Percentiles rank a stretch among this genome's conserved stretches.
Conservation (phyloP, 2,888 invertebrate species). For the Apotomis turbidana region DNA sequence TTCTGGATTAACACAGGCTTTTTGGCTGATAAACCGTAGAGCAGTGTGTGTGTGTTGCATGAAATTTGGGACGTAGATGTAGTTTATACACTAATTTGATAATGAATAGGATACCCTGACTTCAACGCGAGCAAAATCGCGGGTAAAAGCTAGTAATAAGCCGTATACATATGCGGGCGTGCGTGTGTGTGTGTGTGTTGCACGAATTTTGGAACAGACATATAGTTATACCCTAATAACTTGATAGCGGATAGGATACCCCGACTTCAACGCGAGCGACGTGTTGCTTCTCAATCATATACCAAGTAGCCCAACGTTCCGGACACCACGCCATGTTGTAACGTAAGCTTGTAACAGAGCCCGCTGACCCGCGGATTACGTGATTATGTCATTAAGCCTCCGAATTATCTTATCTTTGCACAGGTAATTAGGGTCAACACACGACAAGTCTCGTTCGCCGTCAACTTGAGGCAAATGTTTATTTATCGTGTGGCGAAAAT, state of each 20-base stretch:
- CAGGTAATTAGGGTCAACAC: slow-evolving; percentile 39
- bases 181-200: too few relatives aligned
- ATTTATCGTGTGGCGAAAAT: not conserved
- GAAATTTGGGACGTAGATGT: too few relatives aligned
- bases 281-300: not conserved
- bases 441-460: slow-evolving; percentile 32
- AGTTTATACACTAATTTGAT: too few relatives aligned
- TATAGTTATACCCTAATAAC: too few relatives aligned
- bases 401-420: slow-evolving; percentile 52
- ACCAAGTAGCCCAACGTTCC: slow-evolving; percentile 46
- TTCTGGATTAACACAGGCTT: too few relatives aligned
- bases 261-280: not conserved
- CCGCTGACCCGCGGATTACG: slow-evolving; percentile 51
- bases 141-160: too few relatives aligned
- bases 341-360: slow-evolving; percentile 25
- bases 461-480: slow-evolving; percentile 5
- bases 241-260: too few relatives aligned
- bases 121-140: not conserved
- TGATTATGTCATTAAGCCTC: slow-evolving; percentile 62
- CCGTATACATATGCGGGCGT: too few relatives aligned
- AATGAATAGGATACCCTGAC: too few relatives aligned
- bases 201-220: too few relatives aligned
- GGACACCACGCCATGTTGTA: slow-evolving; percentile 46
- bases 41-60: too few relatives aligned
- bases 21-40: too few relatives aligned